A percentile compares a stretch with the other conserved stretches of the same genome.
Evolutionary conservation across 2,888 invertebrate species (phyloP).

Genomic region (Magallana nippona): DNA sequence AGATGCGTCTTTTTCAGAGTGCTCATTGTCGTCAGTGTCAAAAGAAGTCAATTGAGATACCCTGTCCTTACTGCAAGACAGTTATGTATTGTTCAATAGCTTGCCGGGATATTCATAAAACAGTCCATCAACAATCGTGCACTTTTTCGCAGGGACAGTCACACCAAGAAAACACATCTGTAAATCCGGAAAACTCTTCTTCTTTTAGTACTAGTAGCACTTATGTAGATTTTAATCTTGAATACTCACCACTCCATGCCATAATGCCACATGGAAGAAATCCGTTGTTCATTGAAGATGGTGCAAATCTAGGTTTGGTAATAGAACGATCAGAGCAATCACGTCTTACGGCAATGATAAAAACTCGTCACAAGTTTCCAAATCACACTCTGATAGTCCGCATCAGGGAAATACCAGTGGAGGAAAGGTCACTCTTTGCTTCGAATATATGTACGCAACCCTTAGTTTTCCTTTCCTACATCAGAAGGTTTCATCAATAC

Average conservation of each 20-base stretch:
- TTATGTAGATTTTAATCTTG: too few relatives aligned
- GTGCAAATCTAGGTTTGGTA: neutral
- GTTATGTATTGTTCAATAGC: neutral
- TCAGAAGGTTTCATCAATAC: neutral
- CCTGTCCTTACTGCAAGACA: neutral
- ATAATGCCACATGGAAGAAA: neutral
- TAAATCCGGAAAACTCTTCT: too few relatives aligned
- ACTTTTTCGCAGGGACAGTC: neutral
- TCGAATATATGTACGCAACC: neutral
- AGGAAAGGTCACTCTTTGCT: neutral
- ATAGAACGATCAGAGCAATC: neutral
- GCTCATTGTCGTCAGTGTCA: neutral
- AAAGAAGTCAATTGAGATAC: neutral
- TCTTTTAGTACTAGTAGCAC: too few relatives aligned
- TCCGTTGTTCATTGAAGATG: neutral
- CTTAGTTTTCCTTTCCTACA: neutral
- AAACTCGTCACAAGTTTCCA: neutral
- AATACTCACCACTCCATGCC: neutral
- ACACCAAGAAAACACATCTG: too few relatives aligned
- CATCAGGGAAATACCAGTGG: neutral
- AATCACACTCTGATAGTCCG: neutral
- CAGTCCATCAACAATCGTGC: neutral
- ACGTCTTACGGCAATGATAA: neutral
- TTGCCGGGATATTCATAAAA: neutral
- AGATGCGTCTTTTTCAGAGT: neutral